A percentile compares a stretch with the other conserved stretches of the same genome.
Evolutionary conservation across 2,113 vertebrate genomes (phyloP).

Genomic region (Sisor rabdophorus): DNA sequence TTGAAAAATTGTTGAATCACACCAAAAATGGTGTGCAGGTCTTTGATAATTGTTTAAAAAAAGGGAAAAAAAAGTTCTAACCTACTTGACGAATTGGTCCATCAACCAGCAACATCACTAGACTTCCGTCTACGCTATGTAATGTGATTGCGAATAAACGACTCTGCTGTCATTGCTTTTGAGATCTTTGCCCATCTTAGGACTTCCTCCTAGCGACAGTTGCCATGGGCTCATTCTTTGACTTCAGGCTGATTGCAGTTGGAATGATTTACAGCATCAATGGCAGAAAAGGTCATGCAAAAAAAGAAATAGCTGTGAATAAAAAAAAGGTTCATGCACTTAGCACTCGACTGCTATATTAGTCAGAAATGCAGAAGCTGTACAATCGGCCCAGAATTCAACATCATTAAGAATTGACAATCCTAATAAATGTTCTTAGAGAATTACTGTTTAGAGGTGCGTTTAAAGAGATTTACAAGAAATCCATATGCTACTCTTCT

Average conservation of each 20-base stretch:
- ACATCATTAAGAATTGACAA: too few species aligned
- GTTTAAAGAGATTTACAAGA: not conserved
- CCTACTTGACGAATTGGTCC: not conserved
- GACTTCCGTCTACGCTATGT: not conserved
- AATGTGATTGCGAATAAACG: constrained; percentile 3
- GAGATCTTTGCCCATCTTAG: constrained; percentile 3
- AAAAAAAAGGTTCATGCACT: constrained; percentile 13
- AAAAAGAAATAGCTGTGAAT: constrained; percentile 23
- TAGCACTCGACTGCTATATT: not conserved
- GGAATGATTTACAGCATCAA: constrained; percentile 20
- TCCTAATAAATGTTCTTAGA: too few species aligned
- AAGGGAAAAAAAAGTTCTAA: not conserved
- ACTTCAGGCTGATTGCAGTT: constrained; percentile 25
- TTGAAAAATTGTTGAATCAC: not conserved
- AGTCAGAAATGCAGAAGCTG: not conserved
- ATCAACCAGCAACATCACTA: not conserved
- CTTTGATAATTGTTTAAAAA: not conserved
- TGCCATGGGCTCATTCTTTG: constrained; percentile 45
- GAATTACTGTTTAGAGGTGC: not conserved
- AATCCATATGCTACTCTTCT: not conserved
- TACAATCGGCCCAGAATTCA: not conserved
- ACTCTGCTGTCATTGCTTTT: constrained; percentile 1
- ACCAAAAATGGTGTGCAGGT: not conserved
- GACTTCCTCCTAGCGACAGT: constrained; percentile 41
- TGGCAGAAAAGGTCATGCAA: constrained; percentile 11